Base-by-base conservation (phyloP, 2,797 vertebrate species). In the Siniperca obscura region DNA sequence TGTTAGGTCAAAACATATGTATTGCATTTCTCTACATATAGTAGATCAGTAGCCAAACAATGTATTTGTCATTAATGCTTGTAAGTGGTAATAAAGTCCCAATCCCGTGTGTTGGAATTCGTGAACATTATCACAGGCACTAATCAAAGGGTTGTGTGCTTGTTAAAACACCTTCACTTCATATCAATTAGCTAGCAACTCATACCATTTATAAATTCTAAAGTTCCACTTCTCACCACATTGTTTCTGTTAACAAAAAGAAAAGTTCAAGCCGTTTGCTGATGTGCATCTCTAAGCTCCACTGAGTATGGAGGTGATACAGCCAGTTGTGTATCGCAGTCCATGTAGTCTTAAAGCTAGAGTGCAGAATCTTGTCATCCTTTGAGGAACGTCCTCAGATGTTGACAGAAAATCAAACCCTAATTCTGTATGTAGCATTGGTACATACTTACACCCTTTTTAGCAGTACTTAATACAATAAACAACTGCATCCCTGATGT, bases 401-500 rank as follows among this genome's bases (percentile, higher is more conserved):
- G 61, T 44, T 82, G 82, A 82, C 61, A 74, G 59, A 61, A 86
- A 90, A 81, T 88, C 80, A 68, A 90, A 78, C 57, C 62, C 53
- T 8, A 66, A 46, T 71, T 36, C 70, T 82, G 4, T 64, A 56
- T 57, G 50, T 82, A 66, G 44, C 75, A 55, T 76, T 14, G 50
- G 56, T 82, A 74, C 71, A 65, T 50, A 65, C 81, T 77, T 70
- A 57, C 55, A 72, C 21, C 70, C 34, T 55, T 87, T 84, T 83
- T 85, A 90, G 57, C 66, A 36, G 50, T 46, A 55, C 59, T 88
- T 86, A 80, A 88, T 87, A 79, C 59, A 71, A 70, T 87, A 90
- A 93, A 94, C 85, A 92, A 83, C 81, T 48, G 57, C 82, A 82
- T 92, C 85, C 81, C 88, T 68, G 64, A 85, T 90, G 91, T 87